Evolutionary conservation across 2,888 invertebrate species (phyloP), one percentile per base, ranked within the genome.

Genomic region (Schizotus pectinicornis): DNA sequence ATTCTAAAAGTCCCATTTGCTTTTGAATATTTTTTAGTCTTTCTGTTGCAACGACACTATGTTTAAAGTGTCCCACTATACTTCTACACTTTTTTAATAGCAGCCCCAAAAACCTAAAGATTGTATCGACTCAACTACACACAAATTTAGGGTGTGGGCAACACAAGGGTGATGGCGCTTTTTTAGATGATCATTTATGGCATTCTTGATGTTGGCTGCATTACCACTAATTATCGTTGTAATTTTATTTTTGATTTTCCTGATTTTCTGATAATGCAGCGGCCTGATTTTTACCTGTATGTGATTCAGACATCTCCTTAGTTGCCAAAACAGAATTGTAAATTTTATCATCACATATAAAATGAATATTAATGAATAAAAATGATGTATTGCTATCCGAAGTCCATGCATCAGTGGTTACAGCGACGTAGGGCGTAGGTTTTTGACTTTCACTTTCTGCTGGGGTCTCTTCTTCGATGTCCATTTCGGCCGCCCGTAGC

Each of bases 161-260:
- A 72, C 64, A 56, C 70, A 71, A 6, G 65, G 65, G 56, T 67
- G 64, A 45, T 72, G 64, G 14, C 63, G 43, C 59, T 67, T 70
- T 30, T 56, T 43, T 9, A 71, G 43, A 46, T 63, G 47, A 13
- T 70, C 65, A 51, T 53, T 64, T 13, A 72, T 64, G 6, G 68
- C 67, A 34, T 61, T 62, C 68, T 70, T 71, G 1, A 71, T 61
- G 42, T 71, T 68, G 0, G 65, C 59, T 6, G 62, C 67, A 47
- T 68, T 69, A 54, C 72, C 67, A 6, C 63, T 63, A 32, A 73
- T 65, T 11, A 70, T 56, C 1, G 69, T 65, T 2, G 64, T 58
- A 9, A 71, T 61, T 67, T 71, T 73, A 31, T 67, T 34, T 9
- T 6, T 11, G 36, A 71, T 66, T 37, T 64, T 42, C 68, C 67